Base-by-base conservation (phyloP, 2,888 invertebrate species). In the Arenicola marina region DNA sequence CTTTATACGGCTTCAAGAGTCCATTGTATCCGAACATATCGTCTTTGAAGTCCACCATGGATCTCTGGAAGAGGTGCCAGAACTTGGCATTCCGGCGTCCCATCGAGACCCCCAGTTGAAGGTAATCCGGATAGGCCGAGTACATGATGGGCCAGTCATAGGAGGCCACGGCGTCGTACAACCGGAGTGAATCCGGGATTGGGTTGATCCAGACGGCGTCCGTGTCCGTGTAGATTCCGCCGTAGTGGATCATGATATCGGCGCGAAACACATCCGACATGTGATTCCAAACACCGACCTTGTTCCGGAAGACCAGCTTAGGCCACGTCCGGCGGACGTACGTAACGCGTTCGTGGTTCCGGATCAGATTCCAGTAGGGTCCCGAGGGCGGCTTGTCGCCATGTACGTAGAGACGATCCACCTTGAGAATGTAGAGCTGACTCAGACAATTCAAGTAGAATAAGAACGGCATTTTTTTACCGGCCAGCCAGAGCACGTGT, bases 191-290 rank as follows among this genome's bases (percentile, higher is more conserved):
- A 7, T 69, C 70, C 38, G 66, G 68, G 0, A 76, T 65, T 11
- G 74, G 71, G 45, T 69, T 67, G 3, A 76, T 63, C 75, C 76
- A 78, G 1, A 77, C 56, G 2, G 71, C 78, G 61, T 79, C 78
- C 73, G 75, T 77, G 59, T 79, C 78, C 56, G 73, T 63, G 61
- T 78, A 78, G 11, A 79, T 73, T 2, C 78, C 78, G 43, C 78
- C 78, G 61, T 77, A 77, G 64, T 74, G 75, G 18, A 72, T 61
- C 48, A 79, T 59, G n/a, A 75, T 66, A 29, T 78, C 76, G 0
- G 73, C 75, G 21, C 78, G 59, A 1, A 76, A 70, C 2, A 79
- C 65, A 61, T 79, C 78, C 61, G 77, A 76, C 21, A 69, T 65
- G 58, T 77, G 77, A 29, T 73, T 70, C 1, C 61, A 64, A 58